Conservation (phyloP, 2,113 vertebrate species). For the Bubo bubo region DNA sequence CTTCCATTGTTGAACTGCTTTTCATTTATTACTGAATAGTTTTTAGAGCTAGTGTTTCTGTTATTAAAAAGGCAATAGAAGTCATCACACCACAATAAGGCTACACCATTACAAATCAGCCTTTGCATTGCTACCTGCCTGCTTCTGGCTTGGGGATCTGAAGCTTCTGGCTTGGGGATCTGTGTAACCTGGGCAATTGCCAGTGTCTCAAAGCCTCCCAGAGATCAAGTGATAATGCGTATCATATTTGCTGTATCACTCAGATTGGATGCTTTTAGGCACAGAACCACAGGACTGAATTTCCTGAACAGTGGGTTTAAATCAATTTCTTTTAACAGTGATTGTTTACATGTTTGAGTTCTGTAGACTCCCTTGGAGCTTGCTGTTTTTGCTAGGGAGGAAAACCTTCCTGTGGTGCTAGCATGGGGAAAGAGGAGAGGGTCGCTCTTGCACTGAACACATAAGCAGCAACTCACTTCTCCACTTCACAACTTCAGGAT, state of each 20-base stretch:
- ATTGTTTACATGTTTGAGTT: neutral
- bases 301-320: neutral
- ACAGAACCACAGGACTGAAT: neutral
- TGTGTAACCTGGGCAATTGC: neutral
- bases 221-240: neutral
- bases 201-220: neutral
- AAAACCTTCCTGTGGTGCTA: neutral
- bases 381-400: neutral
- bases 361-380: neutral
- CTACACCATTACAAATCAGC: neutral
- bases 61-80: neutral
- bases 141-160: neutral
- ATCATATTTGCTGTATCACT: neutral
- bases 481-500: neutral
- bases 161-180: neutral
- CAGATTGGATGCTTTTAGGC: neutral
- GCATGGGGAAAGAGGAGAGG: neutral
- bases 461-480: neutral
- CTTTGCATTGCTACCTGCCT: neutral
- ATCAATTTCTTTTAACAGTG: constrained; percentile 13
- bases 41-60: neutral
- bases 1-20: neutral
- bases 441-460: neutral
- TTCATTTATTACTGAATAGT: neutral
- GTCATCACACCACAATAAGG: neutral